Evolutionary conservation across 2,113 vertebrate species (phyloP).

Genomic region (Nycticorax nycticorax): DNA sequence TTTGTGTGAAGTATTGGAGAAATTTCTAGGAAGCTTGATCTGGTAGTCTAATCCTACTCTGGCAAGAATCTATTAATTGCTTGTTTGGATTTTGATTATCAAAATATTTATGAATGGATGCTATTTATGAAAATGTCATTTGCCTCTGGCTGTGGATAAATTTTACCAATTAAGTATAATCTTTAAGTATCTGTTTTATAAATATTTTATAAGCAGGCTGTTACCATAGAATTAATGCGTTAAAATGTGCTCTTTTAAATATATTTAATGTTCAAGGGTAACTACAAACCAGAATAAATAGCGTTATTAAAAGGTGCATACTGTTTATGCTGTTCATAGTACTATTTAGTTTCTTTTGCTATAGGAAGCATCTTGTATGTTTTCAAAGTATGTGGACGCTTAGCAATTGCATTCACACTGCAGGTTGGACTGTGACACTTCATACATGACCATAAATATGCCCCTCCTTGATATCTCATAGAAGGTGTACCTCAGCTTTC

Average conservation of each 20-base stretch:
- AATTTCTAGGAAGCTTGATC: constrained; percentile 35
- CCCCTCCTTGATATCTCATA: background rate
- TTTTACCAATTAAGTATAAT: constrained; percentile 59
- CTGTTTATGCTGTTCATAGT: constrained; percentile 46
- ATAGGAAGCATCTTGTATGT: constrained; percentile 44
- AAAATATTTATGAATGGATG: constrained; percentile 56
- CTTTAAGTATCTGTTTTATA: constrained; percentile 55
- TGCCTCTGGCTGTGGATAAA: constrained; percentile 43
- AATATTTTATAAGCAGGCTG: constrained; percentile 55
- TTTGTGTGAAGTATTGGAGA: constrained; percentile 52
- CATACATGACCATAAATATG: constrained; percentile 62
- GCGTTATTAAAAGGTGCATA: constrained; percentile 6
- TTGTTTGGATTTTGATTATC: constrained; percentile 59
- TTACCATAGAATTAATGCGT: constrained; percentile 25
- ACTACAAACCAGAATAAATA: constrained; percentile 40
- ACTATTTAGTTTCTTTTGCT: constrained; percentile 48
- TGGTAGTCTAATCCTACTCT: constrained; percentile 54
- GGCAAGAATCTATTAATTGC: constrained; percentile 60
- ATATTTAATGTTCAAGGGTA: constrained; percentile 40
- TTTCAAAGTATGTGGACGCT: constrained; percentile 47
- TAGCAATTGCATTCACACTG: constrained; percentile 65
- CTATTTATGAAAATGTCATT: constrained; percentile 38
- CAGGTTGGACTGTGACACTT: constrained; percentile 61
- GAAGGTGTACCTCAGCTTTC: constrained; percentile 20
- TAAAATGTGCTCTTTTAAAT: constrained; percentile 38